Conservation (phyloP, 2,113 vertebrate genomes). For the Chloropsis hardwickii region DNA sequence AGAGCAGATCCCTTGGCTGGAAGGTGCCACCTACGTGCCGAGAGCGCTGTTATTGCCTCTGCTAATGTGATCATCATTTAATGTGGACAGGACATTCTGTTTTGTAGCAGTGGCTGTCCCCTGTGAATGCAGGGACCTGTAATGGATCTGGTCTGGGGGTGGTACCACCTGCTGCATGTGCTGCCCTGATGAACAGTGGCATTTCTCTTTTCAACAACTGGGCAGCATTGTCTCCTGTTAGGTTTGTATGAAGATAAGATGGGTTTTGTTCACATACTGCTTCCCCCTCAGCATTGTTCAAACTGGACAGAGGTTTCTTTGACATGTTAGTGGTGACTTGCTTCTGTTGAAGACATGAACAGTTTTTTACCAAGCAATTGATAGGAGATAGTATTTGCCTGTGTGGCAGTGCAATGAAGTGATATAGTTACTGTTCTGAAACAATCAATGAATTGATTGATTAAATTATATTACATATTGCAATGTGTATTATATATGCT, state of each 20-base stretch:
- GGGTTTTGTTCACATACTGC: conserved; percentile 42
- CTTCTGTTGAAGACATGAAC: neutral
- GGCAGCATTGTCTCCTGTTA: neutral
- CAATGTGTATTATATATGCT: neutral
- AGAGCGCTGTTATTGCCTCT: neutral
- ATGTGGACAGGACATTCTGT: neutral
- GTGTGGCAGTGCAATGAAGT: neutral
- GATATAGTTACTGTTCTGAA: neutral
- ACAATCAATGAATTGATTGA: neutral
- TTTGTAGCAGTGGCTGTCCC: neutral
- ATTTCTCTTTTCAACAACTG: conserved; percentile 4
- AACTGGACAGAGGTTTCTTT: conserved; percentile 64
- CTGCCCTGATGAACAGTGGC: neutral
- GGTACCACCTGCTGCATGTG: neutral
- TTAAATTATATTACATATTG: neutral
- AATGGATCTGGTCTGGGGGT: neutral
- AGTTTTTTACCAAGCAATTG: neutral
- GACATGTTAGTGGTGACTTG: neutral
- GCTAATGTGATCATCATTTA: neutral
- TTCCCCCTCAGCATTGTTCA: neutral
- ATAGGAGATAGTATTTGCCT: neutral
- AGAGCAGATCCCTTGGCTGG: neutral
- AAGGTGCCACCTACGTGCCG: neutral
- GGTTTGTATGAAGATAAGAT: conserved; percentile 47
- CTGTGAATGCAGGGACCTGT: neutral